Base-by-base conservation (phyloP, 2,888 invertebrate genomes). In the Tenthredo amoena region DNA sequence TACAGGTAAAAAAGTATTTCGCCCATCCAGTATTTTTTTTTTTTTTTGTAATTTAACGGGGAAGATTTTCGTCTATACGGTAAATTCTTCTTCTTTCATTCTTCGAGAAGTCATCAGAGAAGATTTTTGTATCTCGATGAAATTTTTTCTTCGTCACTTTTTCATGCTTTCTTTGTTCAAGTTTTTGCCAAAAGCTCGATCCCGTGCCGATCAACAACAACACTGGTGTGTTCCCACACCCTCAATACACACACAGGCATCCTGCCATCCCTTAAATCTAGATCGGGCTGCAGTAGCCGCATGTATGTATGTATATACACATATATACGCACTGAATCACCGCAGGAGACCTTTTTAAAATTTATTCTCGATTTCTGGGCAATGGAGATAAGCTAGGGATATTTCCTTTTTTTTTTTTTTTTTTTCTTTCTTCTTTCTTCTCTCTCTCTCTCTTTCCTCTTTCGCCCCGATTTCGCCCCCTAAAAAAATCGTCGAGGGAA, bases 321-420 rank as follows among this genome's bases (percentile, higher is more conserved):
- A 26, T 26, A 26, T 15, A 21, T n/a, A 43, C 12, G 43, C 40
- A 43, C n/a, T 77, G 77, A 77, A 77, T 77, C 77, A 77, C 77
- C 77, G 26, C 31, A 18, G 31, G 55, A 79, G 79, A 81, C 58
- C 62, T 62, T 81, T 81, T 81, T 81, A 21, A 81, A 81, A 81
- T 81, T 81, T 81, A 81, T 81, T 81, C 79, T 37, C 62, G 37
- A 58, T 81, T 81, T 81, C 79, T 81, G 79, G 79, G 58, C 79
- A 81, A 18, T 50, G 37, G 26, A 81, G 79, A 81, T 81, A 81
- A 81, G 79, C 79, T 62, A 62, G 79, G 79, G 21, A 37, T 58
- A 81, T 79, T 76, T 76, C 47, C 47, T 76, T 47, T 31, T 26
- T 43, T 77, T 18, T 55, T 58, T 58, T 31, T 1, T 12, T 76